Conservation (phyloP, 2,888 invertebrate genomes). For the Hypercompe scribonia region DNA sequence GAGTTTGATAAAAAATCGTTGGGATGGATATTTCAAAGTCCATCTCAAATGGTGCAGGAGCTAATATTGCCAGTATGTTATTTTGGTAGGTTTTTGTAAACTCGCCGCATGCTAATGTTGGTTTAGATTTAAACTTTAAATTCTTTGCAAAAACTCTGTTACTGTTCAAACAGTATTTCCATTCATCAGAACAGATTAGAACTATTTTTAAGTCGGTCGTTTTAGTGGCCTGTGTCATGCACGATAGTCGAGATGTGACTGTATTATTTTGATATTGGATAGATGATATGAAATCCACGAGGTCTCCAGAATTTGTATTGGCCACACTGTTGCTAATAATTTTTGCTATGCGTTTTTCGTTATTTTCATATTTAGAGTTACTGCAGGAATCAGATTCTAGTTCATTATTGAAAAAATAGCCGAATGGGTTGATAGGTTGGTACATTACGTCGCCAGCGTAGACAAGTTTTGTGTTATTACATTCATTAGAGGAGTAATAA, state of each 20-base stretch:
- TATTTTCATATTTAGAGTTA: background rate
- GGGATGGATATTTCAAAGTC: constrained; percentile 16
- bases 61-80: constrained; percentile 32
- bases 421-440: background rate
- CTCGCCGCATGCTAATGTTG: background rate
- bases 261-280: background rate
- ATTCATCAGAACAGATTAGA: constrained; percentile 24
- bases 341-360: constrained; percentile 19
- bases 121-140: constrained; percentile 16
- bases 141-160: background rate
- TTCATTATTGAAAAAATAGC: background rate
- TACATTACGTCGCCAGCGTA: constrained; percentile 35
- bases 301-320: constrained; percentile 13
- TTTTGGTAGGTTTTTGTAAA: background rate
- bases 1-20: constrained; percentile 45
- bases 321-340: constrained; percentile 23
- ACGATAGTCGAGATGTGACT: constrained; percentile 7
- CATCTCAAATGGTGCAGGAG: constrained; percentile 29
- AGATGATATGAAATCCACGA: constrained; percentile 25
- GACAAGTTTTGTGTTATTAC: background rate
- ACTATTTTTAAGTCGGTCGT: constrained; percentile 16
- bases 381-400: background rate
- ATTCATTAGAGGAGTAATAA: constrained; percentile 8
- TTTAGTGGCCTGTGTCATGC: background rate
- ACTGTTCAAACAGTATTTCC: background rate